Evolutionary conservation across 1,140 invertebrate genomes (phyloP).

Genomic region (Papilio glaucus): DNA sequence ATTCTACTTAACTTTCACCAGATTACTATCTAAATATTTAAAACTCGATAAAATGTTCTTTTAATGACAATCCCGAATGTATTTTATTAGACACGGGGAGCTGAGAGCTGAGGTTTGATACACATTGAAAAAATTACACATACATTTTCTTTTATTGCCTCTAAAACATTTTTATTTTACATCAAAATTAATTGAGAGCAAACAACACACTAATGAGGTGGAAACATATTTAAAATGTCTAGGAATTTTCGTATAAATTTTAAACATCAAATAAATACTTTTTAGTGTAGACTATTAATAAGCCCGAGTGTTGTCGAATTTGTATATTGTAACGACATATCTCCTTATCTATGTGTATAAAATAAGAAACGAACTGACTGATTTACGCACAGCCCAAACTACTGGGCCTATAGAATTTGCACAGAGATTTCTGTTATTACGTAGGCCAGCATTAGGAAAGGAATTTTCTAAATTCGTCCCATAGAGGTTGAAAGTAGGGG

Average conservation of each 20-base stretch:
- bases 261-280: constrained; percentile 21
- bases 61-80: constrained; percentile 74
- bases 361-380: too few species aligned
- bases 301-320: background rate
- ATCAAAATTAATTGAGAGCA: constrained; percentile 76
- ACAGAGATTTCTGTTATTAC: too few species aligned
- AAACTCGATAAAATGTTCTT: constrained; percentile 79
- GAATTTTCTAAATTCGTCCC: too few species aligned
- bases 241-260: constrained; percentile 27
- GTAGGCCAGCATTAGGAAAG: too few species aligned
- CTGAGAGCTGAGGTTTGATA: constrained; percentile 59
- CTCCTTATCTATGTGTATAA: too few species aligned
- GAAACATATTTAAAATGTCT: constrained; percentile 46
- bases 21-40: constrained; percentile 80
- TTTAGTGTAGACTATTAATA: constrained; percentile 16
- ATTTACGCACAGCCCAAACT: too few species aligned
- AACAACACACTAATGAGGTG: constrained; percentile 67
- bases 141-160: constrained; percentile 67
- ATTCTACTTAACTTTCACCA: constrained; percentile 75
- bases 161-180: constrained; percentile 67
- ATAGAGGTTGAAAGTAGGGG: too few species aligned
- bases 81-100: constrained; percentile 71
- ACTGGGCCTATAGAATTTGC: background rate
- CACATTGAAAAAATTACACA: constrained; percentile 72
- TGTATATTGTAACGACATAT: background rate